Percentiles rank a stretch among this genome's conserved stretches.
phyloP scores from a whole-genome alignment of 2,113 vertebrate species.

The Prunella himalayana region DNA sequence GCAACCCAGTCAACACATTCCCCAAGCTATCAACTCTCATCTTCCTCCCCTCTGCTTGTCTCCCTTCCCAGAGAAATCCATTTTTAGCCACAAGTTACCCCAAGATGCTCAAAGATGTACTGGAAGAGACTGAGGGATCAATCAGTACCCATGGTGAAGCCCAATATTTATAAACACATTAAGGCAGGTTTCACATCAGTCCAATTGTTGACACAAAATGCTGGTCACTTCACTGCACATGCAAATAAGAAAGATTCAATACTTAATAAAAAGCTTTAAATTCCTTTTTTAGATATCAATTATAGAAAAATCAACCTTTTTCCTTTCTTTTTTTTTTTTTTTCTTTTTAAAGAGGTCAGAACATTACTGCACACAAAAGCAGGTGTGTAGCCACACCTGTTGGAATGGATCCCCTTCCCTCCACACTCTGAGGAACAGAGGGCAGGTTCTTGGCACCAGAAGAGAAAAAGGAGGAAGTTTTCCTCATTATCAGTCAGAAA shows the following conservation, averaged over 20 bases:
- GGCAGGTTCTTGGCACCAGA: slow-evolving; percentile 41
- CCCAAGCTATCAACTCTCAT: neutral
- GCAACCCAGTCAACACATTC: neutral
- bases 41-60: neutral
- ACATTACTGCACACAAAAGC: slow-evolving; percentile 31
- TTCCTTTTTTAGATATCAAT: slow-evolving; percentile 33
- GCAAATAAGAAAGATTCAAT: slow-evolving; percentile 57
- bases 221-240: slow-evolving; percentile 61
- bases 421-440: neutral
- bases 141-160: slow-evolving; percentile 52
- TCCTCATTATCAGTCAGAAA: slow-evolving; percentile 11
- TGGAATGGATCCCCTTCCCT: slow-evolving; percentile 19
- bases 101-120: slow-evolving; percentile 32
- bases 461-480: slow-evolving; percentile 21
- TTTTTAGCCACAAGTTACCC: slow-evolving; percentile 11
- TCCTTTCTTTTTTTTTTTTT: neutral
- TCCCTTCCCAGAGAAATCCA: neutral
- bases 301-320: slow-evolving; percentile 59
- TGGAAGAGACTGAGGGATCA: slow-evolving; percentile 41
- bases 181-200: slow-evolving; percentile 55
- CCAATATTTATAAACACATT: slow-evolving; percentile 49
- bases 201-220: slow-evolving; percentile 35
- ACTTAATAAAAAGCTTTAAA: slow-evolving; percentile 58
- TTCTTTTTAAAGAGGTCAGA: slow-evolving; percentile 27
- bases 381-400: slow-evolving; percentile 28